Evolutionary conservation across 2,888 invertebrate genomes (phyloP).

Genomic region (Chymomyza procnemis): DNA sequence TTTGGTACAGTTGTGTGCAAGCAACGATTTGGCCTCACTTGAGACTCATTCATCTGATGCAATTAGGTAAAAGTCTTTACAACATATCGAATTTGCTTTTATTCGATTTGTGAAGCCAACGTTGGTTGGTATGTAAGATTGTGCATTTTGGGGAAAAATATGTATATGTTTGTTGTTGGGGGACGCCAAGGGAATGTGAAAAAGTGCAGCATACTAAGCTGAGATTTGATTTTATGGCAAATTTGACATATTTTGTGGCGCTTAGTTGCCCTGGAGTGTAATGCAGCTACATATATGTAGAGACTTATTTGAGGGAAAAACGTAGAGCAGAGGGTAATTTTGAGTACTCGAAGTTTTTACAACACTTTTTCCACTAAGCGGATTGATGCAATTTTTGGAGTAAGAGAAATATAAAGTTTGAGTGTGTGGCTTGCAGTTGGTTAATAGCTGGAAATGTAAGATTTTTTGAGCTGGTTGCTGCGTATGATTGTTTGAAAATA

Average conservation of each 20-base stretch:
- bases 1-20: neutral
- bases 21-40: slow-evolving; percentile 25
- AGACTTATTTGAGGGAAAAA: neutral
- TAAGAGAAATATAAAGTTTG: too few relatives aligned
- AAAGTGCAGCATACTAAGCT: neutral
- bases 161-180: too few relatives aligned
- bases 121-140: neutral
- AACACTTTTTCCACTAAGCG: too few relatives aligned
- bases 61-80: slow-evolving; percentile 40
- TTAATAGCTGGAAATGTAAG: too few relatives aligned
- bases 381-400: too few relatives aligned
- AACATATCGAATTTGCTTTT: neutral
- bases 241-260: neutral
- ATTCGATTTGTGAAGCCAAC: neutral
- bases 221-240: neutral
- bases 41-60: slow-evolving; percentile 48
- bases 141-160: too few relatives aligned
- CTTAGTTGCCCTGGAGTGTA: neutral
- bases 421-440: too few relatives aligned
- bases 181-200: too few relatives aligned
- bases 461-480: too few relatives aligned
- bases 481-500: too few relatives aligned
- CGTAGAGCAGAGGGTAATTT: neutral
- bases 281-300: neutral
- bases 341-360: neutral